Conservation (phyloP, 2,113 vertebrate genomes). For the Glaucomys volans region DNA sequence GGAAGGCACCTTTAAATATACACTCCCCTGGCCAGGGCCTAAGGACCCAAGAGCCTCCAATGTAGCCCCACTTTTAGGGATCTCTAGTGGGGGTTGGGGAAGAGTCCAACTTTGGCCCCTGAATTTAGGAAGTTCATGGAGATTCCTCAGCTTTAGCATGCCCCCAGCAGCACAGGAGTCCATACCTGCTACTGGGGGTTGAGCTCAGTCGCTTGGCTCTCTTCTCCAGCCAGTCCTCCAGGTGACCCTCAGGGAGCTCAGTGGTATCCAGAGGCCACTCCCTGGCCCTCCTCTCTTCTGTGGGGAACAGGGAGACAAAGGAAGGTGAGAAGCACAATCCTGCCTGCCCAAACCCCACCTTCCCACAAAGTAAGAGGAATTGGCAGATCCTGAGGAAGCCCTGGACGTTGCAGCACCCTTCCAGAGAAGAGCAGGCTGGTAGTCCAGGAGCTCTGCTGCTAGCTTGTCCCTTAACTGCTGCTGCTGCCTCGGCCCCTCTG, state of each 20-base stretch:
- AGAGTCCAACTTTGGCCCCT: background rate
- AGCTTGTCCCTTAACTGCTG: background rate
- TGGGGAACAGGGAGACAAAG: background rate
- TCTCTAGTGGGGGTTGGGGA: background rate
- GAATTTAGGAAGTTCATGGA: background rate
- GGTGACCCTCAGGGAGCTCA: slow-evolving; percentile 78
- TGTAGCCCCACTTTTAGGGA: background rate
- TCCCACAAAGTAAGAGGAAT: slow-evolving; percentile 18
- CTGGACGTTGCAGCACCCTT: background rate
- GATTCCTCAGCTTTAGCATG: background rate
- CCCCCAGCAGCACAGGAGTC: fast-evolving
- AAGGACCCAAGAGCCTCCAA: background rate
- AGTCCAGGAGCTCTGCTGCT: background rate
- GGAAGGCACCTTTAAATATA: fast-evolving
- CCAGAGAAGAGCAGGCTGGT: background rate
- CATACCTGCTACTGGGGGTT: slow-evolving; percentile 89
- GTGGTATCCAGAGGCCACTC: slow-evolving; percentile 85
- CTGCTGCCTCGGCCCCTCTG: background rate
- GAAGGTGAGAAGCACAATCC: background rate
- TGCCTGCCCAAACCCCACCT: background rate
- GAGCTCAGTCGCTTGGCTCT: slow-evolving; percentile 89
- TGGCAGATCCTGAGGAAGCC: background rate
- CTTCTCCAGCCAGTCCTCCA: slow-evolving; percentile 94
- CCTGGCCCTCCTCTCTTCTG: slow-evolving; percentile 88
- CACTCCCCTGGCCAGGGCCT: background rate